These are phyloP conservation scores for Propithecus deckenii DNA, from an alignment of 2,797 vertebrate genomes.

Conservation along the genomic window DNA sequence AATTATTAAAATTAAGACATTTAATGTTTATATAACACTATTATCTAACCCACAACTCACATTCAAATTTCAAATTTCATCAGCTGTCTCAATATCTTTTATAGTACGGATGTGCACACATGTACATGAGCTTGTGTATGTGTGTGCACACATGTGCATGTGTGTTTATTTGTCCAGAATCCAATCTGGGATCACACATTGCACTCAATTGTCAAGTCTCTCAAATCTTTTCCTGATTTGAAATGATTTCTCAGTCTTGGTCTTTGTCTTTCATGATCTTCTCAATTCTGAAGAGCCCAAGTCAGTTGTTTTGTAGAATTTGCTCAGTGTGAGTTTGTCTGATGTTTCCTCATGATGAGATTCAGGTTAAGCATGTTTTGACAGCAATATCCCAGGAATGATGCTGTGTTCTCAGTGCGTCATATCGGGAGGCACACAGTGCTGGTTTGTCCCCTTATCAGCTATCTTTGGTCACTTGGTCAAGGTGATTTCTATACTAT, in stretches of 20 bases:
- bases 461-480: background rate
- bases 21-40: background rate
- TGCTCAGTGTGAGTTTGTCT: background rate
- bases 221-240: background rate
- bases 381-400: background rate
- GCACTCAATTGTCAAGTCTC: background rate
- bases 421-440: background rate
- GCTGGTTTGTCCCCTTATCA: background rate
- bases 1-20: background rate
- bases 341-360: background rate
- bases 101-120: background rate
- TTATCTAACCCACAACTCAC: background rate
- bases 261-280: background rate
- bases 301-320: background rate
- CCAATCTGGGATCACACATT: too few relatives aligned
- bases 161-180: background rate
- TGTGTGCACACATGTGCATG: too few relatives aligned
- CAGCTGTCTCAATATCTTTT: background rate
- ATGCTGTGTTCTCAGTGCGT: background rate
- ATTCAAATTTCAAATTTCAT: background rate
- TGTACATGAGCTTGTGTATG: too few relatives aligned
- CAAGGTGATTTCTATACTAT: background rate
- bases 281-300: background rate
- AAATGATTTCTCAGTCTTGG: background rate
- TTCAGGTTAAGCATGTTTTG: background rate